phyloP scores from a whole-genome alignment of 2,113 vertebrate genomes.

The Podarcis muralis region DNA sequence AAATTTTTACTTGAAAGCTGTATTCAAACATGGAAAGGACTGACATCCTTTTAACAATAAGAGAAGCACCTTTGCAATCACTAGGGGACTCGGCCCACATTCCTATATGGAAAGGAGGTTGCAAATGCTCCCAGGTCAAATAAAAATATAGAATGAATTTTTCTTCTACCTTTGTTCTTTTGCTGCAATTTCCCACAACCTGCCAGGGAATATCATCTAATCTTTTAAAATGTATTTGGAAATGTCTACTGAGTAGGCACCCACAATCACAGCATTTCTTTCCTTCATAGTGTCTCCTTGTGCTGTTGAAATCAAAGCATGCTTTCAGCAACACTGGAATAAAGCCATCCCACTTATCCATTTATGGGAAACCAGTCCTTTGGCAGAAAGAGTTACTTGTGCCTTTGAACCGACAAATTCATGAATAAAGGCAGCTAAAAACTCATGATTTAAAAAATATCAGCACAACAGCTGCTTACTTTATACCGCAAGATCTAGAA shows the following conservation, averaged over 20 bases:
- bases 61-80: not conserved
- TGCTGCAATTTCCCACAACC: not conserved
- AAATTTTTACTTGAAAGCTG: not conserved
- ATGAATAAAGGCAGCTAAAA: conserved; percentile 4
- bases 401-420: conserved; percentile 39
- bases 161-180: not conserved
- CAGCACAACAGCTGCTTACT: conserved; percentile 18
- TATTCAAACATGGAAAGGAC: not conserved
- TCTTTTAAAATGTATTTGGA: not conserved
- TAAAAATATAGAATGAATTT: not conserved
- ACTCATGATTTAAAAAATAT: conserved; percentile 20
- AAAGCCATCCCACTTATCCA: not conserved
- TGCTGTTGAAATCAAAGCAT: conserved; percentile 35
- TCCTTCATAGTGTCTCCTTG: conserved; percentile 5
- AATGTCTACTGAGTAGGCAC: not conserved
- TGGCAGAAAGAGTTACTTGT: conserved; percentile 18
- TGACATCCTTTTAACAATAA: too few relatives aligned
- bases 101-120: not conserved
- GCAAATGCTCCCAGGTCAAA: too few relatives aligned
- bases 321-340: conserved; percentile 31
- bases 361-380: conserved; percentile 21
- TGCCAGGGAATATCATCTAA: conserved; percentile 1
- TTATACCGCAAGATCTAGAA: conserved; percentile 12
- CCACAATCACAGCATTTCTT: not conserved
- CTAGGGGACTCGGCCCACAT: not conserved